Conservation (phyloP, 1,140 invertebrate species). For the Paraescarpia echinospica region DNA sequence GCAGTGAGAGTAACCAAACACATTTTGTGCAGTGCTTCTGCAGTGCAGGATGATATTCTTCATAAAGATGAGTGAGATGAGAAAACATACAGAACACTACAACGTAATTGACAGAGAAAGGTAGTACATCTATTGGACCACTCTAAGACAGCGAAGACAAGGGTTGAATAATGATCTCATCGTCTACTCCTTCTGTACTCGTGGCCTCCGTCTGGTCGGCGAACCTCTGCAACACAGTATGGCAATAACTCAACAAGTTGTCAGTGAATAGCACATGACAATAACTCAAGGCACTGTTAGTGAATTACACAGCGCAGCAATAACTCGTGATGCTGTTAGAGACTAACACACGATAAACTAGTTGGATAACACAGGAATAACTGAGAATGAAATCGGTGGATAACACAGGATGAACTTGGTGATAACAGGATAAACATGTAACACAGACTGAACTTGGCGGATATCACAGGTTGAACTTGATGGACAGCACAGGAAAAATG, state of each 20-base stretch:
- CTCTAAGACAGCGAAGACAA: neutral
- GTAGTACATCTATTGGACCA: neutral
- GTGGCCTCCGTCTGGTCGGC: neutral
- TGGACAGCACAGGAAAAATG: neutral
- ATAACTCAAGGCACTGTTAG: too few species aligned
- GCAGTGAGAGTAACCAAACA: neutral
- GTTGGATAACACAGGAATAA: neutral
- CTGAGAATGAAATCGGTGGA: neutral
- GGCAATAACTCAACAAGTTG: neutral
- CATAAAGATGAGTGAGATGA: neutral
- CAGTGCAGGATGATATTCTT: neutral
- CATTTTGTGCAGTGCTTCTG: neutral
- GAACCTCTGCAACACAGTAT: neutral
- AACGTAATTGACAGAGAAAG: neutral
- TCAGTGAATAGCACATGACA: neutral
- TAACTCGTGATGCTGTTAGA: too few species aligned
- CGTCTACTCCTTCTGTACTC: neutral
- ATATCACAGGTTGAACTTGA: neutral
- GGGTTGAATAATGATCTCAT: neutral
- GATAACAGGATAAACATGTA: neutral
- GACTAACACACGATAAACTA: too few species aligned
- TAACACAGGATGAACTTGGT: neutral
- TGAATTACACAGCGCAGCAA: too few species aligned
- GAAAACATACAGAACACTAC: neutral
- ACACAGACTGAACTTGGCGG: neutral